Base-by-base conservation (phyloP, 2,113 vertebrate species). In the Triplophysa tibetana region DNA sequence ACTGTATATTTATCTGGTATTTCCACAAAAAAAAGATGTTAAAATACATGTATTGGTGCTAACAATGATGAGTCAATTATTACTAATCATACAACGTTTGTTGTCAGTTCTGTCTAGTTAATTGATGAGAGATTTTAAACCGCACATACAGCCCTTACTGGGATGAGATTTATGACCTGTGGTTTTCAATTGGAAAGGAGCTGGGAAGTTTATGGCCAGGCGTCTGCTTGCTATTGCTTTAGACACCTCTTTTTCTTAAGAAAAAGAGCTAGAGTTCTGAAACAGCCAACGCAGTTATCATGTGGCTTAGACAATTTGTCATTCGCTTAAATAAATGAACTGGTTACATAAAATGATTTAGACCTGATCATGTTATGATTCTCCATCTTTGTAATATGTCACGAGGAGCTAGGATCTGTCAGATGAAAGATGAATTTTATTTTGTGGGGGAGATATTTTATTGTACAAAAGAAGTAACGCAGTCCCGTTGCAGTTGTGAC, bases 291-390 rank as follows among this genome's bases (percentile, higher is more conserved):
- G 50, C 45, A 61, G 78, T 64, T 78, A 83, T 81, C 48, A 61
- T 75, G 80, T 45, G 77, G 81, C 77, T 78, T 66, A 68, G 24
- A 65, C 73, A 80, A 73, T 82, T 81, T 60, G 78, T 82, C 73
- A 23, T 38, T 67, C 19, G 65, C 19, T 43, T n/a, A 17, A 58
- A 58, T 21, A 58, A 58, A 58, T 58, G n/a, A 58, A 9, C 54
- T 9, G 54, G 54, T n/a, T 58, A 38, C 26, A 72, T 58, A 17
- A 11, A 60, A 58, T 73, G 10, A 73, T 58, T 58, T 58, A 38
- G 29, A 5, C 29, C n/a, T 48, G 52, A 54, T 17, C 17, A 1
- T 54, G 52, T 54, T 17, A 6, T 54, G 0, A 1, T 54, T 17
- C 52, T 54, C 16, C 1, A 4, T 54, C 17, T 21, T 4, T 58